phyloP scores from a whole-genome alignment of 2,797 vertebrate species.

The Sitta carolinensis region DNA sequence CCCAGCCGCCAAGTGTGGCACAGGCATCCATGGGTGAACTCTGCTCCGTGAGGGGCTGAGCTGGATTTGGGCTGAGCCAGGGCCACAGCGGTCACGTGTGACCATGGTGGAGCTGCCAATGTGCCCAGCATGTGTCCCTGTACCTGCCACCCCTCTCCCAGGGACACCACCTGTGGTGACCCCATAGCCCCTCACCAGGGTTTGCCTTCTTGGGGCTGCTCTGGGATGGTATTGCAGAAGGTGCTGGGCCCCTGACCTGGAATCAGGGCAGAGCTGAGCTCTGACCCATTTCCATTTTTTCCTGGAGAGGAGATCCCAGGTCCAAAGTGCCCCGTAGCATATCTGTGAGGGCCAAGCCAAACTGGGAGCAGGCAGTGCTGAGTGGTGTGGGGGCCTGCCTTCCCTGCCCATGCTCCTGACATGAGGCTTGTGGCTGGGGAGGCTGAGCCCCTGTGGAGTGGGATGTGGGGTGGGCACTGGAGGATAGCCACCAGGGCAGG shows the following conservation, averaged over 20 bases:
- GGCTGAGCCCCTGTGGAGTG: neutral
- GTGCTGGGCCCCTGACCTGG: neutral
- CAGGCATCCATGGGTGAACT: neutral
- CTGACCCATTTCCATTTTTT: neutral
- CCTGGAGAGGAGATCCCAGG: neutral
- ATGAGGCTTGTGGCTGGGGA: accelerated
- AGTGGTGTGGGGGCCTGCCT: neutral
- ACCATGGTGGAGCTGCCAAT: accelerated
- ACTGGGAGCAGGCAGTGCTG: neutral
- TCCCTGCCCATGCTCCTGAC: accelerated
- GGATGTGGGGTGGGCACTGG: neutral
- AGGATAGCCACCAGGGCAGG: neutral
- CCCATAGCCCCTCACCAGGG: accelerated
- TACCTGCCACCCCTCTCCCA: neutral
- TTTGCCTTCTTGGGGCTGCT: neutral
- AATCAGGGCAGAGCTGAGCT: neutral
- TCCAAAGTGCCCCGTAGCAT: neutral
- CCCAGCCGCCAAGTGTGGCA: accelerated
- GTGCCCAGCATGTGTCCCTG: accelerated
- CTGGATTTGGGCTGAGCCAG: neutral
- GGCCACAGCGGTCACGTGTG: accelerated
- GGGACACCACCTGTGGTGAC: neutral
- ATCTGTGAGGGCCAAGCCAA: neutral
- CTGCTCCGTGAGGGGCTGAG: neutral
- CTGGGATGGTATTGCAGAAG: accelerated